phyloP scores from a whole-genome alignment of 1,140 invertebrate species.

The Coenobita brevimanus region DNA sequence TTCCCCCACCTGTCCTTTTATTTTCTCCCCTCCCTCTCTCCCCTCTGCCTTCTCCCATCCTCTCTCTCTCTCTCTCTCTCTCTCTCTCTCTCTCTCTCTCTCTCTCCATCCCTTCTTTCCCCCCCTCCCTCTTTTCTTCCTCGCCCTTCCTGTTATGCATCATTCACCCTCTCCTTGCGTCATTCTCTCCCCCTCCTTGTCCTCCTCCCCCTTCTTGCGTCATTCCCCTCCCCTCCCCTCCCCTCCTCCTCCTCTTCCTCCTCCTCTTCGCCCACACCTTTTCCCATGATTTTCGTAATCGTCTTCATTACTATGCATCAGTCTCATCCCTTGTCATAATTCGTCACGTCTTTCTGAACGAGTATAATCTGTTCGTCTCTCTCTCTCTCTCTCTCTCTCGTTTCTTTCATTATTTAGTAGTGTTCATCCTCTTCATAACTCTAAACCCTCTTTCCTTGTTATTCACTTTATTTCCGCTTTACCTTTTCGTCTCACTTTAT shows the following conservation, averaged over 20 bases:
- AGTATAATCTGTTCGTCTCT: too few relatives aligned
- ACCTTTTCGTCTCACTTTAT: too few relatives aligned
- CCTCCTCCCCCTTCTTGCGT: background rate
- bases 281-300: background rate
- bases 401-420: too few relatives aligned
- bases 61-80: background rate
- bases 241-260: background rate
- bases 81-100: slow-evolving; percentile 16
- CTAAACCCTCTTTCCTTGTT: background rate
- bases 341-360: too few relatives aligned
- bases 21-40: background rate
- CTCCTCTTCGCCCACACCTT: background rate
- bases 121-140: background rate
- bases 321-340: too few relatives aligned
- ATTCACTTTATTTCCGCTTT: background rate
- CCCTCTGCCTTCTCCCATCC: background rate
- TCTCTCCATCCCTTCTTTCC: background rate
- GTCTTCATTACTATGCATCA: too few relatives aligned
- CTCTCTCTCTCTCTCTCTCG: background rate
- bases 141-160: background rate
- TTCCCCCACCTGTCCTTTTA: background rate
- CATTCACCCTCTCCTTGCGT: background rate
- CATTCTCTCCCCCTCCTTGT: background rate
- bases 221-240: background rate
- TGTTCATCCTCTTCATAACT: too few relatives aligned